Evolutionary conservation across 2,888 invertebrate genomes (phyloP), one percentile per base, ranked within the genome.

Genomic region (Taphrorychus bicolor): DNA sequence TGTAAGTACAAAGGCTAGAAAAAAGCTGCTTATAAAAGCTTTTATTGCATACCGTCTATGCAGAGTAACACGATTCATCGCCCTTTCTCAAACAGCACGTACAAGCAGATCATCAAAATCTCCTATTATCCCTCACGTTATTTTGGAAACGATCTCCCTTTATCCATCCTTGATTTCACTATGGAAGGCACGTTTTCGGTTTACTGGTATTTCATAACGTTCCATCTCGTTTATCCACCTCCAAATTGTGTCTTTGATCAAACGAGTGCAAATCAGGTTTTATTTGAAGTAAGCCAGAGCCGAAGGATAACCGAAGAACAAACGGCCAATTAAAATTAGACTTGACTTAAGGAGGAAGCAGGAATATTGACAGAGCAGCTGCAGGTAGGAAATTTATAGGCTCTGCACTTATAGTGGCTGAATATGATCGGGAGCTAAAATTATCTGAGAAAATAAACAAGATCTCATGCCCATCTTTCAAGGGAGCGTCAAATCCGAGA

Each of bases 401-500:
- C 45, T 45, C 45, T 14, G n/a, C n/a, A n/a, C n/a, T n/a, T n/a
- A n/a, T n/a, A n/a, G n/a, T 17, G 45, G 17, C 45, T 17, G 45
- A 16, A 17, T 14, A 45, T 45, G 14, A 45, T 32, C 45, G 16
- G 14, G 45, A 45, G 45, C 45, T 45, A 45, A 45, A 45, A 45
- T 45, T 45, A 45, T 45, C 45, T 45, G 3, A 45, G 14, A n/a
- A 45, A 45, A 45, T 45, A 45, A 45, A 45, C 45, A 45, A 16
- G 14, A 45, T 45, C 45, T 45, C 17, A 45, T 45, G 19, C 51
- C 19, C n/a, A 21, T 51, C 22, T 22, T 22, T 51, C 51, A 17
- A 2, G 18, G n/a, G n/a, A 7, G 19, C 14, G 51, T 51, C 51
- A 51, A 51, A 51, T 51, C n/a, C 19, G 5, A 19, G 51, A 17